These are phyloP conservation scores for Scatophagus argus DNA, from an alignment of 2,113 vertebrate species.

Conservation along the genomic window DNA sequence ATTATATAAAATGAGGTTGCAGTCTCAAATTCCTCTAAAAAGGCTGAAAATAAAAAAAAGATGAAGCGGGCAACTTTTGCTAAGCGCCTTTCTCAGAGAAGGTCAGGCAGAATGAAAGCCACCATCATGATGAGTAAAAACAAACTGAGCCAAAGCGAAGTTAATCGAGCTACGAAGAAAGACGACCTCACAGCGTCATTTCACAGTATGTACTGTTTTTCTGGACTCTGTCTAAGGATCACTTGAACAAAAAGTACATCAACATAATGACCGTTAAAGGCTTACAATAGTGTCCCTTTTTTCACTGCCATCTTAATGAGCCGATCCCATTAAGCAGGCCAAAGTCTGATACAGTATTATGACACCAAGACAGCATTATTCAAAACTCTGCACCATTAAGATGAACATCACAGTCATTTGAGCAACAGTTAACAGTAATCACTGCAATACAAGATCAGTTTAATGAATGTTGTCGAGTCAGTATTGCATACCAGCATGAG, in stretches of 20 bases:
- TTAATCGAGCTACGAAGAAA: slow-evolving; percentile 13
- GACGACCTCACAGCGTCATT: neutral
- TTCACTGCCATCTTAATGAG: neutral
- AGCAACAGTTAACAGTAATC: slow-evolving; percentile 21
- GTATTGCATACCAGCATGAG: slow-evolving; percentile 5
- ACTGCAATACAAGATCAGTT: slow-evolving; percentile 13
- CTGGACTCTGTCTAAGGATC: neutral
- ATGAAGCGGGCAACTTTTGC: no score
- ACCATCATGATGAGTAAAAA: slow-evolving; percentile 21
- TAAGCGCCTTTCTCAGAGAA: no score
- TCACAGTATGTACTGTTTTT: slow-evolving; percentile 24
- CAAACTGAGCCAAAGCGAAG: neutral
- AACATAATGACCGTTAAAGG: neutral
- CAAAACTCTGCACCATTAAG: neutral
- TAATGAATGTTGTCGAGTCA: slow-evolving; percentile 17
- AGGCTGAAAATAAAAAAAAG: neutral
- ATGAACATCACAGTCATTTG: slow-evolving; percentile 26
- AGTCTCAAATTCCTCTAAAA: neutral
- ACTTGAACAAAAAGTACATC: neutral
- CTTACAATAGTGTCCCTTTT: neutral
- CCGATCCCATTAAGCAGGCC: neutral
- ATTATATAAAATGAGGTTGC: neutral
- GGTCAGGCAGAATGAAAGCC: neutral
- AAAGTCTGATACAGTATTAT: slow-evolving; percentile 1
- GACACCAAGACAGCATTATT: slow-evolving; percentile 1